Evolutionary conservation across 2,888 invertebrate genomes (phyloP).

Genomic region (Tricholauxania praeusta): DNA sequence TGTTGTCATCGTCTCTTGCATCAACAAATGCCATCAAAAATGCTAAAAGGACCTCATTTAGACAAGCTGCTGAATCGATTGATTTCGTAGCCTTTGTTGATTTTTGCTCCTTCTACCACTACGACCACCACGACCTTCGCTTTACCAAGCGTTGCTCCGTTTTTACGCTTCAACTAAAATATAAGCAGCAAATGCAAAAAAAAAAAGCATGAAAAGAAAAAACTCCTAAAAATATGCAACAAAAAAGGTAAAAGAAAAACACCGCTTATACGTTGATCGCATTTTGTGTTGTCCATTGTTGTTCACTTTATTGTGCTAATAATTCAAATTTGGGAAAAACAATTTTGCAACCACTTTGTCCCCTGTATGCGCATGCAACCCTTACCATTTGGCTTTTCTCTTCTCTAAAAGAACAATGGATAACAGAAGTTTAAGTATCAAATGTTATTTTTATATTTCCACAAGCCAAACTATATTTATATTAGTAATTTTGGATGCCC

Average conservation of each 20-base stretch:
- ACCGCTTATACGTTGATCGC: neutral
- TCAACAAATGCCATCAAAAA: conserved; percentile 42
- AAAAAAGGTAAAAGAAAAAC: conserved; percentile 21
- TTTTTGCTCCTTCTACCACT: neutral
- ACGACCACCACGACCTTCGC: neutral
- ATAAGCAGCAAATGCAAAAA: conserved; percentile 22
- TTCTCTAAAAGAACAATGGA: too few species aligned
- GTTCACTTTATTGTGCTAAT: conserved; percentile 30
- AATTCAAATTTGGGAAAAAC: conserved; percentile 29
- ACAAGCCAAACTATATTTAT: too few species aligned
- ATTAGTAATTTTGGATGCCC: too few species aligned
- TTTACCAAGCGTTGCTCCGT: neutral
- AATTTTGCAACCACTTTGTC: neutral
- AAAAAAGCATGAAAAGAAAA: conserved; percentile 4
- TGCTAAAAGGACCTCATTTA: conserved; percentile 44
- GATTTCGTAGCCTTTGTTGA: conserved; percentile 41
- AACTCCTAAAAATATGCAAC: conserved; percentile 22
- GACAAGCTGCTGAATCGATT: conserved; percentile 49
- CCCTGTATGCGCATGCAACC: neutral
- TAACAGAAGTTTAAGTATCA: too few species aligned
- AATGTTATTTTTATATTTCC: too few species aligned
- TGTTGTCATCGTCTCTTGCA: conserved; percentile 29
- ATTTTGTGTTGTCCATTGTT: neutral
- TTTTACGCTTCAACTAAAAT: conserved; percentile 36
- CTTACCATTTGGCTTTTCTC: neutral